These are phyloP conservation scores for Toxotes lorentzi DNA, from an alignment of 2,797 vertebrate species.

Conservation along the genomic window DNA sequence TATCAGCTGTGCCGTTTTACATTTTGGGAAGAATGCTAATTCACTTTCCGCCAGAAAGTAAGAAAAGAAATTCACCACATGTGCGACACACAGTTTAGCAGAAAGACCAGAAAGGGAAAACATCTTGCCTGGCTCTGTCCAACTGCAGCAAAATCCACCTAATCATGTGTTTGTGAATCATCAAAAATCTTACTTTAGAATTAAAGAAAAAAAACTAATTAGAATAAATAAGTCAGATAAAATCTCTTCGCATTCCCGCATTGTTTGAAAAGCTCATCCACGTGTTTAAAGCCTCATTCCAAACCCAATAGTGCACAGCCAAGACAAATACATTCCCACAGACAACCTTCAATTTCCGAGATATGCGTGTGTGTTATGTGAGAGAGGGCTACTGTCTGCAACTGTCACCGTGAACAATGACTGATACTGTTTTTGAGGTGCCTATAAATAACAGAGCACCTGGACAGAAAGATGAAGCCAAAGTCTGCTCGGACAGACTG, in stretches of 20 bases:
- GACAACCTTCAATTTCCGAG: constrained; percentile 18
- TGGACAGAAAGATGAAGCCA: constrained; percentile 67
- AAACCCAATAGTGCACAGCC: background rate
- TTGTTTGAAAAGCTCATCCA: background rate
- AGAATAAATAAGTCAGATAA: background rate
- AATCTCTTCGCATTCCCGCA: background rate
- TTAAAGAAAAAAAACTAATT: background rate
- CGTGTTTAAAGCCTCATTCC: background rate
- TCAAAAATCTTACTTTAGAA: background rate
- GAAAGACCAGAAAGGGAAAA: no score
- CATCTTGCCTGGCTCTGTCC: no score
- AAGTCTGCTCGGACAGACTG: constrained; percentile 53
- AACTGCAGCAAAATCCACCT: no score
- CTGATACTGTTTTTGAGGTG: constrained; percentile 41
- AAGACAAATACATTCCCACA: constrained; percentile 18
- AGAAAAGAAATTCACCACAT: no score
- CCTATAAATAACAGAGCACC: constrained; percentile 75
- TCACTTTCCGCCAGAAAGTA: no score
- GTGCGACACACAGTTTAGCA: no score
- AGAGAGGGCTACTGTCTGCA: constrained; percentile 37
- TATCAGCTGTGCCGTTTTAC: no score
- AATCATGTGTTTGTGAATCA: no score
- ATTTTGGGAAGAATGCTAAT: no score
- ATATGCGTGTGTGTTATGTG: background rate
- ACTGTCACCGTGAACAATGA: constrained; percentile 58